Percentiles rank a stretch among this genome's conserved stretches.
Conservation (phyloP, 53 echinoderm and acorn worm species). For the Echinarachnius parma region DNA sequence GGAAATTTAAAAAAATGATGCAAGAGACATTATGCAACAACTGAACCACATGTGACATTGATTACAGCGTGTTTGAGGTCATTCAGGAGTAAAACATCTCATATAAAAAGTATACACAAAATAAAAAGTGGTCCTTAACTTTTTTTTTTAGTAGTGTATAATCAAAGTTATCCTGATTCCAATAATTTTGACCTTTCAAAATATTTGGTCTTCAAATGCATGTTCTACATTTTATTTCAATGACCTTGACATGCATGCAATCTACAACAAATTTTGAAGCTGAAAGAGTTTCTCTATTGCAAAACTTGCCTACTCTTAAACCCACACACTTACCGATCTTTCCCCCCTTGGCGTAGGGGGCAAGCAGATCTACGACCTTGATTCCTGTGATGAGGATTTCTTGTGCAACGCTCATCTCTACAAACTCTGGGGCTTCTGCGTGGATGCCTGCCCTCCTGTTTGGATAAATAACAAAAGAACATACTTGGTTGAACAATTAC, state of each 20-base stretch:
- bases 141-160: not conserved
- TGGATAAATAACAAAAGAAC: not conserved
- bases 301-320: not conserved
- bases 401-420: slow-evolving; percentile 92
- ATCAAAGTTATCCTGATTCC: not conserved
- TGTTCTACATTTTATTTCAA: no score
- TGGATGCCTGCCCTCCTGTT: slow-evolving; percentile 84
- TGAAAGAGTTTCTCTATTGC: not conserved
- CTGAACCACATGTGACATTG: no score
- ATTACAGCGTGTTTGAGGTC: no score
- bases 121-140: not conserved
- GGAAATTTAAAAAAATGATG: no score
- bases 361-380: slow-evolving; percentile 98
- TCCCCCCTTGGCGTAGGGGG: slow-evolving; percentile 98
- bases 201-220: no score
- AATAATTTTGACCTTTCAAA: no score
- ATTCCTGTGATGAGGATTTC: slow-evolving; percentile 95
- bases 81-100: no score
- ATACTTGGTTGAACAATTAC: no score
- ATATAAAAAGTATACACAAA: no score
- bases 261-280: not conserved
- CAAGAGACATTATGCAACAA: no score
- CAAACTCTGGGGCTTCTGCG: slow-evolving; percentile 90
- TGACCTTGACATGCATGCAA: no score
- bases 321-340: slow-evolving; percentile 79